Base-by-base conservation (phyloP, 2,888 invertebrate genomes). In the Apoderus coryli region DNA sequence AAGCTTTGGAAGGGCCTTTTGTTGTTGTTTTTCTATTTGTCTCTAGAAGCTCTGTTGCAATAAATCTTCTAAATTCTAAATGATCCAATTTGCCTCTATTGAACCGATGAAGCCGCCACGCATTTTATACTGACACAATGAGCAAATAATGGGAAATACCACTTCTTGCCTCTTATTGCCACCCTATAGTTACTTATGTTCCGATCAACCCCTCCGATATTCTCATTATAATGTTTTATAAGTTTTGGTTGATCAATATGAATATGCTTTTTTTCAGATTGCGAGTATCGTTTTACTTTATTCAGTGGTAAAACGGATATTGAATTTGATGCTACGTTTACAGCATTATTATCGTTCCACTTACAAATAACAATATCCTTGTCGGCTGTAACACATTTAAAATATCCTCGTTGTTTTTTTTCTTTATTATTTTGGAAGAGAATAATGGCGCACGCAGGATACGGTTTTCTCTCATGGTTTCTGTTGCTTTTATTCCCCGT, bases 271-370 rank as follows among this genome's bases (percentile, higher is more conserved):
- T 31, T 31, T 22, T 26, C 25, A n/a, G 16, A 12, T 26, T 14
- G 25, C 4, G 26, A 31, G 22, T 26, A 31, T 7, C 26, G 5
- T 13, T 31, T 27, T 10, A 22, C 31, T 12, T 25, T 19, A 22
- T 25, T 25, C 14, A 14, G 3, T 9, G 19, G 22, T 10, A 31
- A 26, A 14, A 26, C n/a, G 15, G 12, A 5, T 7, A 13, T 9
- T n/a, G 22, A 9, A 27, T 26, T 31, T 10, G 31, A 19, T 6
- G 14, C 31, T 13, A 31, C 11, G 4, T 3, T 31, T 4, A 15
- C 25, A 14, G 14, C 31, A 10, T 19, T 31, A 11, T 27, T 31
- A 14, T 31, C 26, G 10, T 26, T 25, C 26, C 31, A 31, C 10
- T 31, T 31, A 14, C 2, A 14, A 2, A 27, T 4, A n/a, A 31